phyloP scores from a whole-genome alignment of 2,113 vertebrate genomes.

The Esox niger region DNA sequence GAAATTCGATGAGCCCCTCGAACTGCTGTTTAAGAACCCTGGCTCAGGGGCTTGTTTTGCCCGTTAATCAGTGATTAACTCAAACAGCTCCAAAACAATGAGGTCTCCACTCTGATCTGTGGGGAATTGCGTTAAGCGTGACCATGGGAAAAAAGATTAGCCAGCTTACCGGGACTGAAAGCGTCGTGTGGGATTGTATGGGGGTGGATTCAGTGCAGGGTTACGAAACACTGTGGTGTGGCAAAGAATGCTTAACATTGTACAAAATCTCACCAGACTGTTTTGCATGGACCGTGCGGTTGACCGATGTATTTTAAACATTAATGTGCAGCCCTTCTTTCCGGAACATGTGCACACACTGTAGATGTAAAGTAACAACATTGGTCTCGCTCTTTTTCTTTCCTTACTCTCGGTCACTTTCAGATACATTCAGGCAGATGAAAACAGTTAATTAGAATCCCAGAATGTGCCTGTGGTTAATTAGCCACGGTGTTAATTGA shows the following conservation, averaged over 20 bases:
- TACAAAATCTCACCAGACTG: neutral
- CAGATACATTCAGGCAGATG: constrained; percentile 15
- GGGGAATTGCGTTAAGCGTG: constrained; percentile 57
- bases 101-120: constrained; percentile 66
- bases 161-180: constrained; percentile 58
- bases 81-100: constrained; percentile 69
- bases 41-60: constrained; percentile 60
- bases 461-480: constrained; percentile 73
- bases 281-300: neutral
- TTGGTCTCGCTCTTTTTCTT: neutral
- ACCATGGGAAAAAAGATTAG: constrained; percentile 72
- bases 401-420: neutral
- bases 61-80: constrained; percentile 75
- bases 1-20: constrained; percentile 28
- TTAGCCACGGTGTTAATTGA: constrained; percentile 80
- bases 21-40: constrained; percentile 37
- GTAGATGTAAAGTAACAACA: neutral
- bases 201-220: constrained; percentile 41
- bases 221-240: constrained; percentile 5
- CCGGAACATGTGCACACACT: constrained; percentile 1
- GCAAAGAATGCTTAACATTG: neutral
- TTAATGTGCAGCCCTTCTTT: neutral
- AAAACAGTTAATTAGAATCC: constrained; percentile 71
- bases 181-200: constrained; percentile 46
- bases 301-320: neutral